Evolutionary conservation across 2,888 invertebrate species (phyloP).

Genomic region (Drosophila cracens): DNA sequence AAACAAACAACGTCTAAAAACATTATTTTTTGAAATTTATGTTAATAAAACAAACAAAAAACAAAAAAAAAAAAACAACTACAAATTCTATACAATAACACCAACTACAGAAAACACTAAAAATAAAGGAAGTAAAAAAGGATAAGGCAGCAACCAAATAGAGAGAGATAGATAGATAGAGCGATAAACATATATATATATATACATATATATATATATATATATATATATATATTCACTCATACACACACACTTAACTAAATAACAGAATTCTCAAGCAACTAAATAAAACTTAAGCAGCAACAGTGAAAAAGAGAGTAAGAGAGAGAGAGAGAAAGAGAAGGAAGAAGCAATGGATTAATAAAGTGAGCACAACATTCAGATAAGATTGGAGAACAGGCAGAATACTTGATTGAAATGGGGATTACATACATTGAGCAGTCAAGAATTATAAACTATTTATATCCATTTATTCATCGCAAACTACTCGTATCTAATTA

Average conservation of each 20-base stretch:
- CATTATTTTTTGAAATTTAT: constrained; percentile 81
- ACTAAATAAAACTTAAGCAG: background rate
- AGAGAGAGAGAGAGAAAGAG: constrained; percentile 4
- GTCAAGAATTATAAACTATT: constrained; percentile 44
- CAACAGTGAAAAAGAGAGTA: background rate
- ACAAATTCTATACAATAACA: constrained; percentile 21
- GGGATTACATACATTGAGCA: constrained; percentile 15
- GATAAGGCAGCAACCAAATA: constrained; percentile 35
- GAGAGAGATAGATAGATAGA: constrained; percentile 33
- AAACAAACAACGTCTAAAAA: constrained; percentile 54
- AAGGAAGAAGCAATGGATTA: background rate
- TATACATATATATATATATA: constrained; percentile 8
- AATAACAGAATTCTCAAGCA: constrained; percentile 1
- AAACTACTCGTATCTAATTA: constrained; percentile 35
- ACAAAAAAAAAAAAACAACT: constrained; percentile 19
- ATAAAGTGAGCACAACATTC: constrained; percentile 2
- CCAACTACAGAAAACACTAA: constrained; percentile 18
- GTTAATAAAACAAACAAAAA: constrained; percentile 74
- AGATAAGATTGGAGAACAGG: constrained; percentile 10
- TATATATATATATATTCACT: constrained; percentile 7
- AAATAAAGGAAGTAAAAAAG: constrained; percentile 5
- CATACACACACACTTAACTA: constrained; percentile 8
- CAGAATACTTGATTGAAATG: constrained; percentile 8
- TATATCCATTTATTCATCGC: constrained; percentile 60
- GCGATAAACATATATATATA: constrained; percentile 20